A percentile compares a stretch with the other conserved stretches of the same genome.
Conservation (phyloP, 2,888 invertebrate genomes). For the Globia sparganii region DNA sequence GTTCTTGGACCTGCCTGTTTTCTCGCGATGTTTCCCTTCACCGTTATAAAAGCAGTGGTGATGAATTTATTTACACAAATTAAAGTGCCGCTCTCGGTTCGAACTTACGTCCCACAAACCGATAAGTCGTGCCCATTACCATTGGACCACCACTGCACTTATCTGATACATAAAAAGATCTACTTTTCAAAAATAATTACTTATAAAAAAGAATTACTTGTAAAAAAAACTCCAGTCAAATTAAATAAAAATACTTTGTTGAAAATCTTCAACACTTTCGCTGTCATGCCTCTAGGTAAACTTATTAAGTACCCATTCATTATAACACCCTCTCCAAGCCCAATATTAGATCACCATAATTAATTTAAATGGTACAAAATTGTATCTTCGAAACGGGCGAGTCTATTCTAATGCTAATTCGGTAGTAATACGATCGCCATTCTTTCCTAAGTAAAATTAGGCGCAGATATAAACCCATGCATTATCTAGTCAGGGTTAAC, state of each 20-base stretch:
- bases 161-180: no score
- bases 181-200: no score
- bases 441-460: constrained; percentile 84
- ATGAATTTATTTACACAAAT: no score
- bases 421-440: constrained; percentile 87
- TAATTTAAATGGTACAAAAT: constrained; percentile 84
- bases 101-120: no score
- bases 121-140: no score
- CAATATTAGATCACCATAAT: constrained; percentile 82
- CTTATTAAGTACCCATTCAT: constrained; percentile 53
- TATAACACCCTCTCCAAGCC: constrained; percentile 60
- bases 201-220: no score
- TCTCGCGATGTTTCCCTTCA: no score
- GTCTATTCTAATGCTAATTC: constrained; percentile 87
- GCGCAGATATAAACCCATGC: constrained; percentile 87
- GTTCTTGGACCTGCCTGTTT: no score
- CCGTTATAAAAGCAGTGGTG: no score
- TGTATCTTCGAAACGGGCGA: constrained; percentile 66
- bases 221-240: no score
- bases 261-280: background rate
- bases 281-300: constrained; percentile 36
- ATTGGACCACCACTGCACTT: no score
- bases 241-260: background rate
- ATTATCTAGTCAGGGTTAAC: constrained; percentile 88
- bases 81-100: no score